Percentiles rank a stretch among this genome's conserved stretches.
phyloP scores from a whole-genome alignment of 2,888 invertebrate genomes.

The Protophormia terraenovae region DNA sequence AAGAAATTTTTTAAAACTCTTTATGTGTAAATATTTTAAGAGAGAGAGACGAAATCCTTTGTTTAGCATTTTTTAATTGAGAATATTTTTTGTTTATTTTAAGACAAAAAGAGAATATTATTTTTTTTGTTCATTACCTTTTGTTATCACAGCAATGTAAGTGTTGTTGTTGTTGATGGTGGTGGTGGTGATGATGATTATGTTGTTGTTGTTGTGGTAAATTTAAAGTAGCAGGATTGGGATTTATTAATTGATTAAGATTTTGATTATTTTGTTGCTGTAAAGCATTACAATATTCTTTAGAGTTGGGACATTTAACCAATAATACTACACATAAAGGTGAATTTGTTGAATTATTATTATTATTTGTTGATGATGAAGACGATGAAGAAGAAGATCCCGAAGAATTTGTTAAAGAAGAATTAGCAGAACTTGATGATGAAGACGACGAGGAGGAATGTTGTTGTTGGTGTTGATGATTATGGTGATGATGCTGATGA shows the following conservation, averaged over 20 bases:
- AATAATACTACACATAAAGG: slow-evolving; percentile 81
- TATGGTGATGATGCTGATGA: slow-evolving; percentile 59
- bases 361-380: slow-evolving; percentile 8
- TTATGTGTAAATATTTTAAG: not conserved
- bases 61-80: no score
- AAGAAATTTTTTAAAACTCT: no score
- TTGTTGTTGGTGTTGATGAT: slow-evolving; percentile 67
- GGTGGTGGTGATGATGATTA: slow-evolving; percentile 43
- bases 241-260: slow-evolving; percentile 59
- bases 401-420: not conserved
- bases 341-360: slow-evolving; percentile 75
- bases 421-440: slow-evolving; percentile 7
- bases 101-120: not conserved
- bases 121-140: slow-evolving; percentile 50
- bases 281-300: slow-evolving; percentile 80
- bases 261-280: slow-evolving; percentile 53
- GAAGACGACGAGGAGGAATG: slow-evolving; percentile 68
- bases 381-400: slow-evolving; percentile 21
- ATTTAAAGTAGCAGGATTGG: slow-evolving; percentile 47
- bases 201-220: slow-evolving; percentile 62
- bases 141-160: slow-evolving; percentile 68
- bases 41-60: not conserved
- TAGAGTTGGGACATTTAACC: slow-evolving; percentile 81
- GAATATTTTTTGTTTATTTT: not conserved
- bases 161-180: slow-evolving; percentile 67